phyloP scores from a whole-genome alignment of 2,113 vertebrate genomes.

The Pteronura brasiliensis region DNA sequence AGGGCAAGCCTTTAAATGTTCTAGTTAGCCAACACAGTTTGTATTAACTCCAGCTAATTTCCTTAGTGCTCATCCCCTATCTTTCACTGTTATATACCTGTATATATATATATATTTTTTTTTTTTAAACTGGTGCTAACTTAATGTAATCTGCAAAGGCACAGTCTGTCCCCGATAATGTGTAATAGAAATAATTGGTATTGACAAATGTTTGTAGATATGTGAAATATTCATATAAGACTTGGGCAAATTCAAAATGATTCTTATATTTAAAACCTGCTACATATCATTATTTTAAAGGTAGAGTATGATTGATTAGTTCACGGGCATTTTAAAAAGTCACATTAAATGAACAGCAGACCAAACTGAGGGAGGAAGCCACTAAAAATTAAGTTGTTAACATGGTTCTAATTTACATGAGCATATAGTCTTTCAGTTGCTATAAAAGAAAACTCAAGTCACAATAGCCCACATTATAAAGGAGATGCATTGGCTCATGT shows the following conservation, averaged over 20 bases:
- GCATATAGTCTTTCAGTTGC: background rate
- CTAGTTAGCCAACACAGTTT: background rate
- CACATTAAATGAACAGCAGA: background rate
- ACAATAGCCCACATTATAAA: background rate
- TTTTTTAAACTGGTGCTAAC: background rate
- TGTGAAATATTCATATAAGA: background rate
- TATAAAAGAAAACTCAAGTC: background rate
- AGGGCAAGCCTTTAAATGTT: background rate
- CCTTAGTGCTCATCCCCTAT: background rate
- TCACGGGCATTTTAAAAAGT: background rate
- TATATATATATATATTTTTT: no score
- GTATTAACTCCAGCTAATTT: background rate
- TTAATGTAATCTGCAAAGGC: background rate
- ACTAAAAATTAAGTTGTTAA: background rate
- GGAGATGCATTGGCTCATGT: background rate
- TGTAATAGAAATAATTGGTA: background rate
- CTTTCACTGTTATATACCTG: background rate
- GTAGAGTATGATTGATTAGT: background rate
- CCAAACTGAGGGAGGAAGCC: background rate
- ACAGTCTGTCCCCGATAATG: background rate
- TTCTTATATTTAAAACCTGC: background rate
- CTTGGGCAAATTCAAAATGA: background rate
- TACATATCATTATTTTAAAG: slow-evolving; percentile 10
- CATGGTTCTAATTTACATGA: background rate
- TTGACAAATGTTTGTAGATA: background rate